Evolutionary conservation across 2,888 invertebrate species (phyloP).

Genomic region (Tipula vernalis): DNA sequence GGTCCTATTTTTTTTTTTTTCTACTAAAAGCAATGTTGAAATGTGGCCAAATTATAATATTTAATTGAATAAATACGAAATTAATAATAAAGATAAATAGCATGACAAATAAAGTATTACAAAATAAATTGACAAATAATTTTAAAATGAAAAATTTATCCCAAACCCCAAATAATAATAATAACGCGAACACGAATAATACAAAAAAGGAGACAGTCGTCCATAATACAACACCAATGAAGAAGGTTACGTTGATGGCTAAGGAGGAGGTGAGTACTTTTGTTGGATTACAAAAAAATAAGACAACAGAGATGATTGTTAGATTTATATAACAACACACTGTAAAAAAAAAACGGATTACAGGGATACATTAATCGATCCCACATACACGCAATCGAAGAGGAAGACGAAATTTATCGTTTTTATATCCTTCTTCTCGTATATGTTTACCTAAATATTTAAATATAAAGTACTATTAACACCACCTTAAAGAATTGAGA

Average conservation of each 20-base stretch:
- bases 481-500: no score
- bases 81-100: neutral
- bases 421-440: no score
- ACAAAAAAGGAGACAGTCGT: conserved; percentile 34
- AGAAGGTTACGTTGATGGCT: conserved; percentile 34
- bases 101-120: neutral
- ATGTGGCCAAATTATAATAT: neutral
- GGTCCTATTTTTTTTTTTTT: neutral
- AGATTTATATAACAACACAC: no score
- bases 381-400: no score
- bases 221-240: conserved; percentile 31
- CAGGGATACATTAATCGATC: neutral
- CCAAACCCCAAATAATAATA: neutral
- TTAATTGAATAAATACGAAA: neutral
- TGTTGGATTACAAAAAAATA: neutral
- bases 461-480: no score
- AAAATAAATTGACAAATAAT: neutral
- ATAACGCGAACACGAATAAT: conserved; percentile 17
- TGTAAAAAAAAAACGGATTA: neutral
- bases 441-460: no score
- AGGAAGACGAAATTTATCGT: no score
- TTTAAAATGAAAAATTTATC: conserved; percentile 9
- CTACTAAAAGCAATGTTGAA: neutral
- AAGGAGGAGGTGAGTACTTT: conserved; percentile 33
- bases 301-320: no score